Evolutionary conservation across 2,797 vertebrate species (phyloP), one percentile per base, ranked within the genome.

Genomic region (Poecilia wingei): DNA sequence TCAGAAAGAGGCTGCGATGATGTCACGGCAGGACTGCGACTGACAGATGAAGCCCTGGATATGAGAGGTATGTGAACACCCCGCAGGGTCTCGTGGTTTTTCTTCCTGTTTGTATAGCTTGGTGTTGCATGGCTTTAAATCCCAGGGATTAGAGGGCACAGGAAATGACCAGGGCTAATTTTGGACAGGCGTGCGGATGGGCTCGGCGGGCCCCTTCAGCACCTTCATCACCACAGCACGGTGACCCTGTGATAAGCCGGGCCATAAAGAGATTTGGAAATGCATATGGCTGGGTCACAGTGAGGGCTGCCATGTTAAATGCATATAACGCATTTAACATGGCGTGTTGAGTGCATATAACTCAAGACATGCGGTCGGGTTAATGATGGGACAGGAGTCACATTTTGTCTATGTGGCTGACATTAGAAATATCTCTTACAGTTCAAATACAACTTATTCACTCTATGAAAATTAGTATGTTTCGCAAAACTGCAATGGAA

Each of bases 151-250:
- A 93, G 91, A 90, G 91, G 91, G 70, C 84, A 92, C 91, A 91
- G 93, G 92, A 94, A 94, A 87, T 90, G 84, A 91, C 83, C 55
- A 0, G 53, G 3, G 64, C 88, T 94, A 93, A 92, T 91, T 93
- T 91, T 93, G 89, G 90, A 78, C 78, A 43, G 87, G 88, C 76
- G 91, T 83, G 87, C 84, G 46, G 85, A 86, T 87, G 88, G 79
- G 74, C 72, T 82, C 87, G 88, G 89, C 86, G 79, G 75, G 84
- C 79, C 76, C 82, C 83, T 61, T 90, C 89, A 87, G 78, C 85
- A 75, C 83, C 86, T 87, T 77, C 80, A 89, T 86, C 80, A 76
- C 78, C n/a, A 22, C 33, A n/a, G 75, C 47, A 47, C 41, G 9
- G 81, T 69, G 49, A 53, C 41, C 53, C 81, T 72, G 73, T 87